Evolutionary conservation across 2,888 invertebrate species (phyloP).

Genomic region (Eupithecia abbreviata): DNA sequence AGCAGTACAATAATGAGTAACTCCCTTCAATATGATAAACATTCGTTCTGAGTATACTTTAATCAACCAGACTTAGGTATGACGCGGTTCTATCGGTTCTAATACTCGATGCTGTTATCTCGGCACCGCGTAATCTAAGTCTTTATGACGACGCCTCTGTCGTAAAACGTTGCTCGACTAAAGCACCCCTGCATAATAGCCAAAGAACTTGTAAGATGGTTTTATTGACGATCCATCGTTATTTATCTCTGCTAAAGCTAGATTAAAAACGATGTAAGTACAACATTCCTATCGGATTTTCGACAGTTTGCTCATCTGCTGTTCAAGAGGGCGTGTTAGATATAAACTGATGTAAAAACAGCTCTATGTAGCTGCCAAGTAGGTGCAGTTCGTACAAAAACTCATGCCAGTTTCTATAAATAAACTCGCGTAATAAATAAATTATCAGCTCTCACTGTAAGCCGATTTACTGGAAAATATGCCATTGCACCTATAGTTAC

Average conservation of each 20-base stretch:
- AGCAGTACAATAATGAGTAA: too few species aligned
- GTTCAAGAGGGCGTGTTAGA: background rate
- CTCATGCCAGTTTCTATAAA: background rate
- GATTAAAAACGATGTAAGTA: too few species aligned
- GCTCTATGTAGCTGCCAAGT: background rate
- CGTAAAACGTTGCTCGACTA: slow-evolving; percentile 41
- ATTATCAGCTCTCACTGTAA: slow-evolving; percentile 10
- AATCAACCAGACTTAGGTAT: slow-evolving; percentile 2
- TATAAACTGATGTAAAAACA: background rate
- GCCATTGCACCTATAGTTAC: slow-evolving; percentile 2
- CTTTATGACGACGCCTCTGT: slow-evolving; percentile 48
- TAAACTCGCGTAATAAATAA: background rate
- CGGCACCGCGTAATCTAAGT: slow-evolving; percentile 50
- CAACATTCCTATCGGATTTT: background rate
- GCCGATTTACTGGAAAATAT: slow-evolving; percentile 24
- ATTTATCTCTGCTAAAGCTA: slow-evolving; percentile 1
- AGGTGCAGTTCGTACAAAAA: background rate
- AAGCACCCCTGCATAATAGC: slow-evolving; percentile 35
- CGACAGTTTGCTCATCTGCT: background rate
- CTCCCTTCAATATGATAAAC: background rate
- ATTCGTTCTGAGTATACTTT: background rate
- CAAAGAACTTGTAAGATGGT: slow-evolving; percentile 17
- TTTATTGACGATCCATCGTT: slow-evolving; percentile 20
- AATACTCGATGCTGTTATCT: slow-evolving; percentile 45
- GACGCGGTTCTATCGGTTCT: slow-evolving; percentile 33